Evolutionary conservation across 2,797 vertebrate species (phyloP).

Genomic region (Vespertilio murinus): DNA sequence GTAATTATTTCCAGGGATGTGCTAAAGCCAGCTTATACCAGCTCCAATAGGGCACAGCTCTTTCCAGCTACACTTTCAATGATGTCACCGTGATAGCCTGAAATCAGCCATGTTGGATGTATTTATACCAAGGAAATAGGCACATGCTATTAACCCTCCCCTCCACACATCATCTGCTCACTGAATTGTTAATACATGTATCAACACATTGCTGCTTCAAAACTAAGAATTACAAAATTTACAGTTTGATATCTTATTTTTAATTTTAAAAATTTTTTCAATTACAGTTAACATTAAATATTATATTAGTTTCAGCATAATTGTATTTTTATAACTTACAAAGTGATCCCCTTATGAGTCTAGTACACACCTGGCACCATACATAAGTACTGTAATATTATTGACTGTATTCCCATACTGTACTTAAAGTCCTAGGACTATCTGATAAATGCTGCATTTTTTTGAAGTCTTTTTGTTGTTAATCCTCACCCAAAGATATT

Average conservation of each 20-base stretch:
- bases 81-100: background rate
- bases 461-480: background rate
- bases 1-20: background rate
- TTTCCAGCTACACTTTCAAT: background rate
- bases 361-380: background rate
- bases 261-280: background rate
- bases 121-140: conserved; percentile 46
- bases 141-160: background rate
- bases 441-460: background rate
- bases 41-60: background rate
- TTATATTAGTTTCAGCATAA: background rate
- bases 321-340: background rate
- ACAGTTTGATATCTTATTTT: background rate
- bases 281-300: background rate
- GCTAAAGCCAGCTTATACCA: background rate
- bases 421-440: background rate
- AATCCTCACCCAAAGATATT: too few species aligned
- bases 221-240: background rate
- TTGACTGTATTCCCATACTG: background rate
- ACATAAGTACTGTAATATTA: background rate
- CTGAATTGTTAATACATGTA: background rate
- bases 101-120: background rate
- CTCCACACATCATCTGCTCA: fast-evolving
- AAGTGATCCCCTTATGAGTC: background rate
- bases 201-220: background rate